Conservation (phyloP, 2,888 invertebrate genomes). For the Sinodicranocentrus sp. region DNA sequence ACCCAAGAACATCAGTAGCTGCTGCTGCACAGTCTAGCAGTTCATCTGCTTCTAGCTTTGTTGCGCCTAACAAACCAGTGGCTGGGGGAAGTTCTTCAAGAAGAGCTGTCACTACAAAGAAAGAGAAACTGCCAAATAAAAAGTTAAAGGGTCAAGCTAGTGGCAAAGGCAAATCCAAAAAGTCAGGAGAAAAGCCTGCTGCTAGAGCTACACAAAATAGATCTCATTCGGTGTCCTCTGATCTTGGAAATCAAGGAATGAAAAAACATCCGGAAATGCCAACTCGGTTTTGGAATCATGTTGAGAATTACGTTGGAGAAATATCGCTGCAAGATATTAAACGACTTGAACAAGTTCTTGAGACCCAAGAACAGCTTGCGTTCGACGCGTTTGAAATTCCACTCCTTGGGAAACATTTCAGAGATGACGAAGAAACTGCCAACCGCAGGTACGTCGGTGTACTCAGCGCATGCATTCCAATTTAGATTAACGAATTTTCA, state of each 20-base stretch:
- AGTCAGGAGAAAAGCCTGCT: slow-evolving; percentile 68
- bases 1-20: slow-evolving; percentile 74
- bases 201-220: slow-evolving; percentile 72
- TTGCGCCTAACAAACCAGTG: slow-evolving; percentile 19
- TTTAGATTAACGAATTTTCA: too few species aligned
- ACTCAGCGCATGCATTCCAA: too few species aligned
- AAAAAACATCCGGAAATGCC: slow-evolving; percentile 86
- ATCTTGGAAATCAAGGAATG: slow-evolving; percentile 59
- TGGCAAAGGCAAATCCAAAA: slow-evolving; percentile 55
- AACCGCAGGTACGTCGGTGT: slow-evolving; percentile 55
- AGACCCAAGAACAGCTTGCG: slow-evolving; percentile 66
- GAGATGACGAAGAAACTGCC: slow-evolving; percentile 65
- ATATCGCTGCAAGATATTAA: slow-evolving; percentile 92
- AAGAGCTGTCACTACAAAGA: slow-evolving; percentile 56
- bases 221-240: slow-evolving; percentile 70
- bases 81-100: slow-evolving; percentile 27
- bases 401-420: slow-evolving; percentile 89
- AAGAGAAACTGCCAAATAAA: slow-evolving; percentile 70
- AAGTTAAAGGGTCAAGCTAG: slow-evolving; percentile 72
- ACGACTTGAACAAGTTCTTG: slow-evolving; percentile 79
- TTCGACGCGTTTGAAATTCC: slow-evolving; percentile 83
- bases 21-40: slow-evolving; percentile 71
- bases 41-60: slow-evolving; percentile 41
- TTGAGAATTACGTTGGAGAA: slow-evolving; percentile 94
- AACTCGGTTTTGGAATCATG: slow-evolving; percentile 96